A percentile compares a stretch with the other conserved stretches of the same genome.
Evolutionary conservation across 2,113 vertebrate genomes (phyloP).

Genomic region (Microcebus griseorufus): DNA sequence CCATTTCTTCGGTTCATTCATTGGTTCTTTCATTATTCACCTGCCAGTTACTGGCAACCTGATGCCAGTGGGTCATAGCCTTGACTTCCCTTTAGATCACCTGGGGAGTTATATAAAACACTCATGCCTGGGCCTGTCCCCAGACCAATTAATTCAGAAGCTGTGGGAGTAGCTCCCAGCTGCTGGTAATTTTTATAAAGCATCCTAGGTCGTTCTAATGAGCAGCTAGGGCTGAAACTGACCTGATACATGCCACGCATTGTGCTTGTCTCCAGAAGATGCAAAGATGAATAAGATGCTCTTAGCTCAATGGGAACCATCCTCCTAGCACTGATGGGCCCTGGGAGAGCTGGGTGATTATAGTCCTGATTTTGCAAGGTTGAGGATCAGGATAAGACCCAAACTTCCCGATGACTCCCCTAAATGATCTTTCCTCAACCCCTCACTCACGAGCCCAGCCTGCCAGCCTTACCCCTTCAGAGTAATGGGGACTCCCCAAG

Average conservation of each 20-base stretch:
- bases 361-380: background rate
- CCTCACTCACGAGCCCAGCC: background rate
- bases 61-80: background rate
- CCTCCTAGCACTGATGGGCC: background rate
- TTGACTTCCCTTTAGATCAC: background rate
- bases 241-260: fast-evolving
- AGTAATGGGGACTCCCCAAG: background rate
- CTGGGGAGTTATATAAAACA: background rate
- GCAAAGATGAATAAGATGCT: background rate
- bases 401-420: background rate
- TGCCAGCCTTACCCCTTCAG: background rate
- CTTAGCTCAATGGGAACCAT: background rate
- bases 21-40: background rate
- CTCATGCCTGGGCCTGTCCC: background rate
- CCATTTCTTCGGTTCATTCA: background rate
- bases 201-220: background rate
- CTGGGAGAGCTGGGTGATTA: background rate
- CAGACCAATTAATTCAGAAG: background rate
- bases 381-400: background rate
- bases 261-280: background rate
- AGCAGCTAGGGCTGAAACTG: background rate
- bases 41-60: background rate
- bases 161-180: background rate
- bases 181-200: background rate
- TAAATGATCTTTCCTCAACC: background rate